Percentiles rank a stretch among this genome's conserved stretches.
Conservation (phyloP, 1,140 invertebrate species). For the Drosophila varians region DNA sequence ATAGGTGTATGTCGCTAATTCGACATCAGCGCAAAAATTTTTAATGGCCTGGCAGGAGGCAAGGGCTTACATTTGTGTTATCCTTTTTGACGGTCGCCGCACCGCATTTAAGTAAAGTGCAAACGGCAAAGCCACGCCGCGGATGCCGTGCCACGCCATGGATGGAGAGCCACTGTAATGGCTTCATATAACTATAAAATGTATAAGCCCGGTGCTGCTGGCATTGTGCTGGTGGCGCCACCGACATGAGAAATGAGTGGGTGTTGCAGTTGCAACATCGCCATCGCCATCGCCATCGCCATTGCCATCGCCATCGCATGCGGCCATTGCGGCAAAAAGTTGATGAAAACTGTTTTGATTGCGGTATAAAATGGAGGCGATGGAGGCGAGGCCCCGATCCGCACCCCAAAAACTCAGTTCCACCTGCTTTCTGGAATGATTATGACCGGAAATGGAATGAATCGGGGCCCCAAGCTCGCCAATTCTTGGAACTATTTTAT, state of each 20-base stretch:
- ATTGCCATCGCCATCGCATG: conserved; percentile 41
- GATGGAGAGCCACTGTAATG: conserved; percentile 54
- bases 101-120: conserved; percentile 69
- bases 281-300: conserved; percentile 38
- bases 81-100: conserved; percentile 50
- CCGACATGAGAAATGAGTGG: conserved; percentile 35
- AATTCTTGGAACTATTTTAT: conserved; percentile 1
- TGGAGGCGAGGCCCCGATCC: no score
- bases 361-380: conserved; percentile 42
- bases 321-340: conserved; percentile 53
- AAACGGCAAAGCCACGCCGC: conserved; percentile 39
- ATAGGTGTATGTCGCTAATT: conserved; percentile 63
- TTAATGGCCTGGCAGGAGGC: conserved; percentile 69
- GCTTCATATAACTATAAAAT: conserved; percentile 75
- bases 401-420: not conserved
- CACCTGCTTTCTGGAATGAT: conserved; percentile 14
- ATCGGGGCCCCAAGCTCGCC: conserved; percentile 3
- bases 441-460: conserved; percentile 36
- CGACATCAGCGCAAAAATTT: conserved; percentile 71
- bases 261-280: not conserved
- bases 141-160: not conserved
- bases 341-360: conserved; percentile 63
- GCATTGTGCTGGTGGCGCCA: conserved; percentile 58
- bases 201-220: conserved; percentile 57
- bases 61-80: conserved; percentile 39